Evolutionary conservation across 2,888 invertebrate species (phyloP).

Genomic region (Coenonympha arcania): DNA sequence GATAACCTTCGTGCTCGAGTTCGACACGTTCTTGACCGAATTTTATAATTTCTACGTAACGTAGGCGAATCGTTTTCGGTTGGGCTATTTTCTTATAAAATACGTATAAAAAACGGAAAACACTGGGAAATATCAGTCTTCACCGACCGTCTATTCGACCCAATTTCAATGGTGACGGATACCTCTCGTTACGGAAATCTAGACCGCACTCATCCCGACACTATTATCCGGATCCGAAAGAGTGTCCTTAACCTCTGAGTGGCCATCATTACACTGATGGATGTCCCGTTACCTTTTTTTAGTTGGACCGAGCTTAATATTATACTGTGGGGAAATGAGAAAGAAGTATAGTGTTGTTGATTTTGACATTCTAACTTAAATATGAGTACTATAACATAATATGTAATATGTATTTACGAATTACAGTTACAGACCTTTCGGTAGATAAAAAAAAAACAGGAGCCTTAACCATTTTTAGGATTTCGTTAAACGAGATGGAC

Average conservation of each 20-base stretch:
- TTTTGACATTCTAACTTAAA: too few species aligned
- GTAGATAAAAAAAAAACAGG: too few species aligned
- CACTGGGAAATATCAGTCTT: constrained; percentile 2
- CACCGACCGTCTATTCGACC: constrained; percentile 31
- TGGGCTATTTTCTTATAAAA: too few species aligned
- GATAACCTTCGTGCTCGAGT: too few species aligned
- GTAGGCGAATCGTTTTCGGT: too few species aligned
- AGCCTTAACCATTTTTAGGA: too few species aligned
- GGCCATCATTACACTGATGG: constrained; percentile 50
- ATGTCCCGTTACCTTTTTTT: constrained; percentile 45
- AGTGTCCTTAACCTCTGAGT: constrained; percentile 46
- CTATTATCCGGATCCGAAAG: constrained; percentile 34
- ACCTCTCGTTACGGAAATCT: constrained; percentile 37
- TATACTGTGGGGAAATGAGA: not conserved
- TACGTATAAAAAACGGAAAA: not conserved
- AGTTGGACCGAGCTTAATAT: not conserved
- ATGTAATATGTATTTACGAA: too few species aligned
- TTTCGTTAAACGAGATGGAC: too few species aligned
- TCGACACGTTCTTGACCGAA: too few species aligned
- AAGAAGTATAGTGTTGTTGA: not conserved
- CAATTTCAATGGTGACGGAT: constrained; percentile 34
- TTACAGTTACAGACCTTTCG: too few species aligned
- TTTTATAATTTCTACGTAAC: too few species aligned
- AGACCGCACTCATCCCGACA: constrained; percentile 27
- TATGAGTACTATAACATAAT: too few species aligned